Evolutionary conservation across 2,888 invertebrate genomes (phyloP).

Genomic region (Scaptomyza flava): DNA sequence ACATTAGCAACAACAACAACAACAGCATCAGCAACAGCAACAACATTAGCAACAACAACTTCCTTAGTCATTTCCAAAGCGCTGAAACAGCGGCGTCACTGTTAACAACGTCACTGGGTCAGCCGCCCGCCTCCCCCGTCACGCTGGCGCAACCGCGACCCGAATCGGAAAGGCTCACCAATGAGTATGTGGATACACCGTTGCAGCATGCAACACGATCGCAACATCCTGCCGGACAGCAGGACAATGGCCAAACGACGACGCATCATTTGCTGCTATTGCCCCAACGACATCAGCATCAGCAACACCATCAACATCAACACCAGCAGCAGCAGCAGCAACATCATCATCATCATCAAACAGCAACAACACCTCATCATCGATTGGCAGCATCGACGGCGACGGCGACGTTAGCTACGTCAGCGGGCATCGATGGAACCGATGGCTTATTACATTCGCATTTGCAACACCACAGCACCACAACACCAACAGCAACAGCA

Average conservation of each 20-base stretch:
- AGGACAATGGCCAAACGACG: slow-evolving; percentile 85
- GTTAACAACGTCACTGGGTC: slow-evolving; percentile 61
- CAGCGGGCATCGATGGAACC: slow-evolving; percentile 83
- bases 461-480: slow-evolving; percentile 41
- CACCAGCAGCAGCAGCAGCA: slow-evolving; percentile 79
- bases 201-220: slow-evolving; percentile 85
- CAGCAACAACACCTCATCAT: slow-evolving; percentile 61
- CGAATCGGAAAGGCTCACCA: slow-evolving; percentile 93
- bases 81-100: slow-evolving; percentile 79
- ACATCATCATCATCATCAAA: slow-evolving; percentile 76
- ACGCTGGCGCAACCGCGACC: slow-evolving; percentile 91
- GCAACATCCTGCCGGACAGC: slow-evolving; percentile 84
- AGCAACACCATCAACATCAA: slow-evolving; percentile 85
- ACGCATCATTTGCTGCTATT: slow-evolving; percentile 85
- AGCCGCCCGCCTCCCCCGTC: slow-evolving; percentile 84
- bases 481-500: slow-evolving; percentile 31
- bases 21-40: slow-evolving; percentile 19
- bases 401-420: slow-evolving; percentile 50
- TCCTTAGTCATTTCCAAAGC: slow-evolving; percentile 84
- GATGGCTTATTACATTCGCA: slow-evolving; percentile 84
- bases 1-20: slow-evolving; percentile 55
- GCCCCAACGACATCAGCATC: slow-evolving; percentile 86
- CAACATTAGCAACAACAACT: slow-evolving; percentile 58
- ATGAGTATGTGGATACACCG: slow-evolving; percentile 97
- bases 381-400: slow-evolving; percentile 54